Evolutionary conservation across 2,888 invertebrate species (phyloP), one percentile per base, ranked within the genome.

Genomic region (Pediacus dermestoides): DNA sequence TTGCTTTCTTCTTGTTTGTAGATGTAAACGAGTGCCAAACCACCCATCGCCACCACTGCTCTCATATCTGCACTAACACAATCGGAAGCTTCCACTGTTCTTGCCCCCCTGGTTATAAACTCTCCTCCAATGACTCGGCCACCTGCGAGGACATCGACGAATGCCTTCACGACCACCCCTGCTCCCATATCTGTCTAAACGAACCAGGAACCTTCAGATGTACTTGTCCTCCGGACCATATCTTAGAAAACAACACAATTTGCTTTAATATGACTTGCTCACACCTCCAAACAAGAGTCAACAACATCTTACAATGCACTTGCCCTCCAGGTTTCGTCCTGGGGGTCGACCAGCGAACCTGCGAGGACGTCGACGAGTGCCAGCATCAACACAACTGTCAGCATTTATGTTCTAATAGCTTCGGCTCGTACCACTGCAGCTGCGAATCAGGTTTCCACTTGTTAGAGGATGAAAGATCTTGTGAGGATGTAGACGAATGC

Each of bases 161-260:
- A 40, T 71, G 71, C 36, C 52, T 59, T 1, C 8, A 30, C n/a
- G 34, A 46, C 4, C 61, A 65, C 28, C 71, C 72, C 33, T 75
- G 77, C 34, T 71, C 74, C 2, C 70, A 74, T 41, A 58, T 66
- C 14, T 85, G 85, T 58, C 68, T 76, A 25, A 82, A 83, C 57
- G 73, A 73, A 1, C 60, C 69, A 6, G 83, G 83, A 9, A 75
- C 76, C 12, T 82, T 74, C 56, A 61, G 66, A 18, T 85, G 85
- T 56, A 61, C 44, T 63, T 64, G 64, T 35, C 59, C 61, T 2
- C 42, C 48, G 39, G 57, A 47, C 4, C 46, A 55, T 11, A 48
- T 50, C 8, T 37, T 57, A 4, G 39, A 53, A 16, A 47, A 53
- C 26, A 33, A 34, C 12, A 49, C 54, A 7, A 41, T 32, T 27